phyloP scores from a whole-genome alignment of 2,888 invertebrate genomes.

The Drosophila kokeensis region DNA sequence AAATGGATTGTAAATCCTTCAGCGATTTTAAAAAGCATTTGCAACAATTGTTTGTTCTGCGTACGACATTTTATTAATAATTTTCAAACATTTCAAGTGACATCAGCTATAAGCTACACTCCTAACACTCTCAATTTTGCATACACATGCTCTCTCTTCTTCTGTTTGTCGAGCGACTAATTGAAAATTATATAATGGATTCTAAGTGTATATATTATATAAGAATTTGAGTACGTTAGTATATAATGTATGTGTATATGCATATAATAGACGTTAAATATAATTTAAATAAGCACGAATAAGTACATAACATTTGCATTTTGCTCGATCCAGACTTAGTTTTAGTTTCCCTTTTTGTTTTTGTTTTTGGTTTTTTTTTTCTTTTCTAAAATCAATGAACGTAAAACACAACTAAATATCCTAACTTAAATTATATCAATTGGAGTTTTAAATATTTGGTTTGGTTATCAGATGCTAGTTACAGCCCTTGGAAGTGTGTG shows the following conservation, averaged over 20 bases:
- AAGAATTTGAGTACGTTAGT: constrained; percentile 16
- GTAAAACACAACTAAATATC: constrained; percentile 65
- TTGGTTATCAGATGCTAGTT: constrained; percentile 72
- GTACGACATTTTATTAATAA: constrained; percentile 70
- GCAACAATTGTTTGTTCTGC: constrained; percentile 48
- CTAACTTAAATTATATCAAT: constrained; percentile 80
- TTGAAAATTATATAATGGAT: constrained; percentile 57
- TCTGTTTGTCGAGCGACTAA: constrained; percentile 18
- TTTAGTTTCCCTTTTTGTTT: constrained; percentile 26
- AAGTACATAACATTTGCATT: constrained; percentile 59
- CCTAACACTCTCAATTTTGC: constrained; percentile 52
- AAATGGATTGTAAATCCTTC: not conserved
- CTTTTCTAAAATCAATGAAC: constrained; percentile 51
- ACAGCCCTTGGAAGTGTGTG: constrained; percentile 72
- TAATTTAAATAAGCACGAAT: constrained; percentile 65
- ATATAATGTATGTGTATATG: constrained; percentile 45
- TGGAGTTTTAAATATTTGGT: constrained; percentile 79
- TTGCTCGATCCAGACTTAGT: constrained; percentile 48
- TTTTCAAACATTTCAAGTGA: constrained; percentile 60
- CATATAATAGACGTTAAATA: constrained; percentile 58
- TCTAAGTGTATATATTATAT: constrained; percentile 47
- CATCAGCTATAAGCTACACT: constrained; percentile 59
- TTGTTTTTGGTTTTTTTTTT: not conserved
- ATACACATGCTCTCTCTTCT: constrained; percentile 12
- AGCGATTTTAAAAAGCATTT: not conserved